phyloP scores from a whole-genome alignment of 2,113 vertebrate genomes.

The Hemicordylus capensis region DNA sequence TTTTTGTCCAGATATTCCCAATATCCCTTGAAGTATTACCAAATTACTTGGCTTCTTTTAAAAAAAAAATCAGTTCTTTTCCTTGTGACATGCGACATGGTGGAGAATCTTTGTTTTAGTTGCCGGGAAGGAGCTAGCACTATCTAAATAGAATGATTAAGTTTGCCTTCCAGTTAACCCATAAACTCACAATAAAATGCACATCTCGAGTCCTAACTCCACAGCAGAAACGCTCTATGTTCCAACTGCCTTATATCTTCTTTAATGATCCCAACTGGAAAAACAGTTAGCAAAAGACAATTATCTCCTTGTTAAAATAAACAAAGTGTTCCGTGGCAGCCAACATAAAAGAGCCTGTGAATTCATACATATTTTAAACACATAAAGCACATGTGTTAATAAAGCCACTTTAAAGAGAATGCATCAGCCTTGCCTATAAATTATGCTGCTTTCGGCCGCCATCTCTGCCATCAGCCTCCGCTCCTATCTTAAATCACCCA shows the following conservation, averaged over 20 bases:
- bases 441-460: constrained; percentile 36
- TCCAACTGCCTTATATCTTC: neutral
- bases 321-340: constrained; percentile 40
- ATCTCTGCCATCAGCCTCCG: neutral
- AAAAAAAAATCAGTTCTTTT: too few species aligned
- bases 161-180: constrained; percentile 10
- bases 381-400: constrained; percentile 48
- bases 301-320: constrained; percentile 60
- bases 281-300: constrained; percentile 45
- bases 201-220: neutral
- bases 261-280: constrained; percentile 39
- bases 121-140: neutral
- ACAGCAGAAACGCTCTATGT: neutral
- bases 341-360: constrained; percentile 48
- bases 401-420: constrained; percentile 51
- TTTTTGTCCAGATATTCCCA: neutral
- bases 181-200: neutral
- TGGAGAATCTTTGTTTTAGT: too few species aligned
- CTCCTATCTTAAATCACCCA: constrained; percentile 15
- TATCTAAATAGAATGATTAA: neutral
- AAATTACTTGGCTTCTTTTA: neutral
- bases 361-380: constrained; percentile 58
- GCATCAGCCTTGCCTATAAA: constrained; percentile 44
- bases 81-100: too few species aligned
- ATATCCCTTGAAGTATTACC: neutral